Evolutionary conservation across 2,797 vertebrate genomes (phyloP).

Genomic region (Philypnodon macrostomus): DNA sequence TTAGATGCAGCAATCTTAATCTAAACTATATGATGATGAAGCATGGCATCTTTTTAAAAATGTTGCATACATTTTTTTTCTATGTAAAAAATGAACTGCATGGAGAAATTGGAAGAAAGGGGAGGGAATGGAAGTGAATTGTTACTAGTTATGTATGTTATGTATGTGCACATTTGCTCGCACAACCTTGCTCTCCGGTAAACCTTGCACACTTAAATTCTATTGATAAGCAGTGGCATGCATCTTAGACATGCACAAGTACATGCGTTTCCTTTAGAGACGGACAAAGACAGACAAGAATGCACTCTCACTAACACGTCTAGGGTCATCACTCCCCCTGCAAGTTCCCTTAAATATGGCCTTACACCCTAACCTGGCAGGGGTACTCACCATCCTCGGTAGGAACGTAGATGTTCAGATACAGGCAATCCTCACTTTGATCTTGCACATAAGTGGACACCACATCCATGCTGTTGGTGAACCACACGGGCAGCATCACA

Average conservation of each 20-base stretch:
- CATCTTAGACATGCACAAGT: slow-evolving; percentile 84
- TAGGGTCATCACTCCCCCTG: slow-evolving; percentile 14
- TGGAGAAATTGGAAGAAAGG: slow-evolving; percentile 45
- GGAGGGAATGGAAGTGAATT: slow-evolving; percentile 67
- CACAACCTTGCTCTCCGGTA: slow-evolving; percentile 57
- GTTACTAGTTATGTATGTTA: slow-evolving; percentile 79
- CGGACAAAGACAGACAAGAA: slow-evolving; percentile 32
- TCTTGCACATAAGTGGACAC: slow-evolving; percentile 97
- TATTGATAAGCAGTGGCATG: slow-evolving; percentile 79
- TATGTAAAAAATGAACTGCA: not conserved
- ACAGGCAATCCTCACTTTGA: slow-evolving; percentile 98
- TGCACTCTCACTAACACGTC: slow-evolving; percentile 34
- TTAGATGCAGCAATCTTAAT: not conserved
- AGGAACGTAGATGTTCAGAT: slow-evolving; percentile 97
- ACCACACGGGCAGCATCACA: slow-evolving; percentile 99
- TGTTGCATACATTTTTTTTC: not conserved
- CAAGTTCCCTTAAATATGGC: slow-evolving; percentile 7
- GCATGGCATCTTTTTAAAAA: no score
- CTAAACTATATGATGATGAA: no score
- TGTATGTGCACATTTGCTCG: slow-evolving; percentile 69
- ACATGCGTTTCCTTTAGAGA: slow-evolving; percentile 77
- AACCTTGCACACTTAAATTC: slow-evolving; percentile 43
- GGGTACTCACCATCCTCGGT: slow-evolving; percentile 99
- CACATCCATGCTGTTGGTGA: slow-evolving; percentile 96
- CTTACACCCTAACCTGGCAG: slow-evolving; percentile 65